phyloP scores from a whole-genome alignment of 2,797 vertebrate genomes.

The Eupleurogrammus muticus region DNA sequence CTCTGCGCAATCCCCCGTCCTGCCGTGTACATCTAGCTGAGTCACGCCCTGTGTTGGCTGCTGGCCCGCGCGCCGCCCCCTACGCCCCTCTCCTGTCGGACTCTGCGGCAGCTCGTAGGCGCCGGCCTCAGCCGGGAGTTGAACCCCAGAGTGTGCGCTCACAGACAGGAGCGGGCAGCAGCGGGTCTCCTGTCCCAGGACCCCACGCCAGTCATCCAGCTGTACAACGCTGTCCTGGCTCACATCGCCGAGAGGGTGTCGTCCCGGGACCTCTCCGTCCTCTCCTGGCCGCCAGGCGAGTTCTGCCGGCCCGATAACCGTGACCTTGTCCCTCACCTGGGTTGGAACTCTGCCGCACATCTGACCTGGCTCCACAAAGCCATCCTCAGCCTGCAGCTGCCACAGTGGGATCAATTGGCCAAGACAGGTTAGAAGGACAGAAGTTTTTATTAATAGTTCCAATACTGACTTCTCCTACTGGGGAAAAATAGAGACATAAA shows the following conservation, averaged over 20 bases:
- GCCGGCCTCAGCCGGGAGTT: slow-evolving; percentile 87
- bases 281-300: slow-evolving; percentile 93
- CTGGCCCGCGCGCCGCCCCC: slow-evolving; percentile 82
- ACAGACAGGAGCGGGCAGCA: slow-evolving; percentile 83
- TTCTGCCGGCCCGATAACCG: slow-evolving; percentile 85
- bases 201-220: slow-evolving; percentile 83
- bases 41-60: slow-evolving; percentile 88
- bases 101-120: slow-evolving; percentile 90
- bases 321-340: slow-evolving; percentile 86
- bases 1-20: not conserved
- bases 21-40: slow-evolving; percentile 76
- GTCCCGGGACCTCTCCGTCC: slow-evolving; percentile 82
- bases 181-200: slow-evolving; percentile 85
- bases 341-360: slow-evolving; percentile 89
- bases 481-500: not conserved
- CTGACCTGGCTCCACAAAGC: slow-evolving; percentile 90
- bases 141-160: slow-evolving; percentile 83
- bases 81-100: slow-evolving; percentile 85
- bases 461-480: not conserved
- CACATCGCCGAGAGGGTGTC: slow-evolving; percentile 87
- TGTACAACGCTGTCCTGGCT: slow-evolving; percentile 90
- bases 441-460: not conserved
- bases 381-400: slow-evolving; percentile 91
- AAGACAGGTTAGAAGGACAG: slow-evolving; percentile 76
- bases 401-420: slow-evolving; percentile 84